Conservation (phyloP, 1,140 invertebrate genomes). For the Drosophila novamexicana region DNA sequence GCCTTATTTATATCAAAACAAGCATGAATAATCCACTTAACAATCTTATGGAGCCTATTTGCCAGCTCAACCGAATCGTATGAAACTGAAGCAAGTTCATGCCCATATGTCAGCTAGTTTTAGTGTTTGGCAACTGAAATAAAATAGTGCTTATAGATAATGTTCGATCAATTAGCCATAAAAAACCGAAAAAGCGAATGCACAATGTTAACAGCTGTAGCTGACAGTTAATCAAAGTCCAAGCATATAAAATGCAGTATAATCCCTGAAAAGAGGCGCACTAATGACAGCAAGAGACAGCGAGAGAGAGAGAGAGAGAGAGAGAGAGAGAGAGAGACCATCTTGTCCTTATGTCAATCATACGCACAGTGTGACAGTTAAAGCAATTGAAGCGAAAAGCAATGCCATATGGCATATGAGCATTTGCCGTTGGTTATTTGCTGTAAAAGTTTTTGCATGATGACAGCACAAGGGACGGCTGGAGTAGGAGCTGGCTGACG, state of each 20-base stretch:
- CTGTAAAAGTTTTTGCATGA: neutral
- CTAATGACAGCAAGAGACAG: constrained; percentile 19
- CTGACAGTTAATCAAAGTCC: constrained; percentile 71
- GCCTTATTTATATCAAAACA: too few species aligned
- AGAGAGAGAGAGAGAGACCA: constrained; percentile 8
- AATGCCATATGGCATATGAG: constrained; percentile 23
- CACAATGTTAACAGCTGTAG: constrained; percentile 41
- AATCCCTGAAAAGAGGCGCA: neutral
- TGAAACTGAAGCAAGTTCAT: too few species aligned
- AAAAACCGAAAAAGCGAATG: neutral
- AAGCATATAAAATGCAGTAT: constrained; percentile 52
- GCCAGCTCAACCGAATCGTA: too few species aligned
- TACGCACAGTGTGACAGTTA: constrained; percentile 56
- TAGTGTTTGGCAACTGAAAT: neutral
- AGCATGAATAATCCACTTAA: too few species aligned
- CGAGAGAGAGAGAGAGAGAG: neutral
- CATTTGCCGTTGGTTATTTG: constrained; percentile 14
- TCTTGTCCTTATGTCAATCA: constrained; percentile 66
- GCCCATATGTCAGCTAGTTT: too few species aligned
- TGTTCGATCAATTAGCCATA: constrained; percentile 36
- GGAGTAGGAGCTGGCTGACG: neutral
- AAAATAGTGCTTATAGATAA: neutral
- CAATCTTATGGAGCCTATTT: too few species aligned
- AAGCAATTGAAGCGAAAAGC: constrained; percentile 30
- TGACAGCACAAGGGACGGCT: neutral